Percentiles rank a stretch among this genome's conserved stretches.
Evolutionary conservation across 2,888 invertebrate species (phyloP).

Genomic region (Anoplius nigerrimus): DNA sequence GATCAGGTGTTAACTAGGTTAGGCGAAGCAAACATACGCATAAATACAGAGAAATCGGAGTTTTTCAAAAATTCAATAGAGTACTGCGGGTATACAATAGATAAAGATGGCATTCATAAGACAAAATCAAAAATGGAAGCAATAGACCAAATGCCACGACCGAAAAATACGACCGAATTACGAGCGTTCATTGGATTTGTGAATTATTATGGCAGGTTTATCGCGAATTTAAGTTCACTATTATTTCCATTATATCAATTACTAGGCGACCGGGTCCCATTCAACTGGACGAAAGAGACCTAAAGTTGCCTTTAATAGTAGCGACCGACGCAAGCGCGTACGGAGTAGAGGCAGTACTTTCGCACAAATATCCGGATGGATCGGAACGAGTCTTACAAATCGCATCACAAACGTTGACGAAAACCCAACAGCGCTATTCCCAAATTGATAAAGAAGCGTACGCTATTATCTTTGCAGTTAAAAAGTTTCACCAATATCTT

Average conservation of each 20-base stretch:
- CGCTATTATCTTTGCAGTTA: conserved; percentile 15
- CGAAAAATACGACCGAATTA: conserved; percentile 22
- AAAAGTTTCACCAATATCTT: conserved; percentile 16
- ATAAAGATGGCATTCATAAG: conserved; percentile 30
- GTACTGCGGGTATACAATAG: conserved; percentile 33
- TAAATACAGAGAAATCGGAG: no score
- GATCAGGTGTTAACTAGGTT: conserved; percentile 12
- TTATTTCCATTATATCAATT: conserved; percentile 13
- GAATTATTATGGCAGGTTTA: conserved; percentile 30
- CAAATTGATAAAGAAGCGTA: conserved; percentile 17
- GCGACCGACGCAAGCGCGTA: conserved; percentile 10
- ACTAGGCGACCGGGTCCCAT: not conserved
- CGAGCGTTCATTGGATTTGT: conserved; percentile 31
- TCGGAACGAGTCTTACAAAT: conserved; percentile 11
- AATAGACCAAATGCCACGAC: conserved; percentile 48
- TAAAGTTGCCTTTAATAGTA: conserved; percentile 7
- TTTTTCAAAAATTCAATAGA: conserved; percentile 8
- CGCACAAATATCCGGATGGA: conserved; percentile 11
- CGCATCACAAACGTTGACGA: conserved; percentile 5
- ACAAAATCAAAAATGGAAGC: conserved; percentile 20
- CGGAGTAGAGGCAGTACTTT: conserved; percentile 12
- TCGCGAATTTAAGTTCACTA: conserved; percentile 18
- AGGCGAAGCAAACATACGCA: conserved; percentile 10
- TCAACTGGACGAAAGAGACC: conserved; percentile 10
- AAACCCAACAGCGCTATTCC: not conserved